Evolutionary conservation across 2,888 invertebrate genomes (phyloP).

Genomic region (Rhodophaea formosa): DNA sequence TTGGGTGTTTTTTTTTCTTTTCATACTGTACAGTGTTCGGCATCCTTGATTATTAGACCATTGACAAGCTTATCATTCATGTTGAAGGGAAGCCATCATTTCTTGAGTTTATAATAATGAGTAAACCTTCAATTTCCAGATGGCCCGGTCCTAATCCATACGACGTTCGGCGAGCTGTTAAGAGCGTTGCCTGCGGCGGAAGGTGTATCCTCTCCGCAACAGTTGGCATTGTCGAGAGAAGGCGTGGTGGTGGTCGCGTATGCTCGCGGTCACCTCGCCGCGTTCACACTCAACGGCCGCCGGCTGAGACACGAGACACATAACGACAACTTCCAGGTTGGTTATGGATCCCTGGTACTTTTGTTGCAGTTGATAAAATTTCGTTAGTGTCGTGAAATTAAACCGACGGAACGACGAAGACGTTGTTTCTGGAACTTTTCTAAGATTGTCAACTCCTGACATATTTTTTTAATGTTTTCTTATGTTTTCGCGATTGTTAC

Average conservation of each 20-base stretch:
- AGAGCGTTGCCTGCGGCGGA: slow-evolving; percentile 92
- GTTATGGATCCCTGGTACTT: slow-evolving; percentile 6
- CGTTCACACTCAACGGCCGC: slow-evolving; percentile 96
- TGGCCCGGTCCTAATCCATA: slow-evolving; percentile 98
- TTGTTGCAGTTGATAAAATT: too few relatives aligned
- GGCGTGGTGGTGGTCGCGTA: slow-evolving; percentile 97
- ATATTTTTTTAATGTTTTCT: too few relatives aligned
- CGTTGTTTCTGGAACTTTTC: too few relatives aligned
- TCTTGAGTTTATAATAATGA: background rate
- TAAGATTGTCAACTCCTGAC: too few relatives aligned
- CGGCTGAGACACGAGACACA: slow-evolving; percentile 94
- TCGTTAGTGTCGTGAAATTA: too few relatives aligned
- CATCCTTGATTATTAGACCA: too few relatives aligned
- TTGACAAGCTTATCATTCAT: too few relatives aligned
- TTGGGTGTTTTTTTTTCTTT: too few relatives aligned
- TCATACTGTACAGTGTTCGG: too few relatives aligned
- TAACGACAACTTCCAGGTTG: slow-evolving; percentile 96
- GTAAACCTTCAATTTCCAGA: slow-evolving; percentile 77
- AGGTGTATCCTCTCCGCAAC: slow-evolving; percentile 87
- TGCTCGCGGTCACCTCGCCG: slow-evolving; percentile 94
- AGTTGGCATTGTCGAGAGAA: slow-evolving; percentile 96
- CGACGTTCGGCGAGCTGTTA: slow-evolving; percentile 97
- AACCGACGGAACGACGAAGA: too few relatives aligned
- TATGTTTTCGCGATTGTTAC: too few relatives aligned
- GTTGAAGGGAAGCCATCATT: too few relatives aligned